These are phyloP conservation scores for Homalodisca vitripennis DNA, from an alignment of 1,140 invertebrate genomes.

Conservation along the genomic window DNA sequence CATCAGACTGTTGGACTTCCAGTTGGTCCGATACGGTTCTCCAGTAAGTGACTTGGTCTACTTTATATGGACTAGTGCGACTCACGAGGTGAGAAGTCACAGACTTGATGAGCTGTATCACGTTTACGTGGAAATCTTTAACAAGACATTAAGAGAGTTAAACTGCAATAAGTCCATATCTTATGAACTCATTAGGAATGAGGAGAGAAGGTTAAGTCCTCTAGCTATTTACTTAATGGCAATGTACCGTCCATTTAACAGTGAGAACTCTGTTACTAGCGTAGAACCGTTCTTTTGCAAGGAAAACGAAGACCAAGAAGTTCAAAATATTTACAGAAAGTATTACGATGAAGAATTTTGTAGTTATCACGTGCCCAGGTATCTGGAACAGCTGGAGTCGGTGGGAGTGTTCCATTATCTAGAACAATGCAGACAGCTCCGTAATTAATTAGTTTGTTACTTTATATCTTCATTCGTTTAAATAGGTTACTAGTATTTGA, in stretches of 20 bases:
- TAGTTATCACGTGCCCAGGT: background rate
- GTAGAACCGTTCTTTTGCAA: background rate
- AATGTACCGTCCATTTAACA: background rate
- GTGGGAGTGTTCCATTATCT: background rate
- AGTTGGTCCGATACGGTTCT: slow-evolving; percentile 55
- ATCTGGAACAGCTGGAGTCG: background rate
- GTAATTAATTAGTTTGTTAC: too few species aligned
- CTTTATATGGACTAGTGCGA: slow-evolving; percentile 55
- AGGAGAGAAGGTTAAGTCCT: background rate
- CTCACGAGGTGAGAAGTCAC: background rate
- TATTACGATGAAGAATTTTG: background rate
- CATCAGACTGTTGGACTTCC: slow-evolving; percentile 62
- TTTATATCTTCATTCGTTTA: too few species aligned
- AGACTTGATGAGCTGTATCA: background rate
- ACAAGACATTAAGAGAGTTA: background rate
- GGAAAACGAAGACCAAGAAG: background rate
- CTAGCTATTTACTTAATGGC: background rate
- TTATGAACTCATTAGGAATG: background rate
- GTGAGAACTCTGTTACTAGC: background rate
- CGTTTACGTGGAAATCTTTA: background rate
- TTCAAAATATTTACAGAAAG: background rate
- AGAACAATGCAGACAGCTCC: too few species aligned
- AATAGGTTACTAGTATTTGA: too few species aligned
- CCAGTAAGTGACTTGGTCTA: slow-evolving; percentile 57
- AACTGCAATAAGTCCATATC: background rate